Evolutionary conservation across 2,113 vertebrate genomes (phyloP), one percentile per base, ranked within the genome.

Genomic region (Garra rufa): DNA sequence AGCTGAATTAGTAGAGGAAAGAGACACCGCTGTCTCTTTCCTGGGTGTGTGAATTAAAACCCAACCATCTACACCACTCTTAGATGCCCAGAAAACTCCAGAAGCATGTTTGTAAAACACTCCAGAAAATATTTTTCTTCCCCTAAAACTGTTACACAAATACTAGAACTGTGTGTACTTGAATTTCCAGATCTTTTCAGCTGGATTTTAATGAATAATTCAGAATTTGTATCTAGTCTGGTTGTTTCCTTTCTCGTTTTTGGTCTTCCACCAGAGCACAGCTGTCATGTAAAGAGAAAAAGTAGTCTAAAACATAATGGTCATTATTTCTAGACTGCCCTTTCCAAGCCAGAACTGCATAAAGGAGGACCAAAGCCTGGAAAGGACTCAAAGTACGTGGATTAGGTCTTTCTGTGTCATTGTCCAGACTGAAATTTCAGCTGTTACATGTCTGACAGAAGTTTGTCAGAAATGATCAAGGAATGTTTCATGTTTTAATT

Each of bases 11-110:
- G 79, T 94, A 8, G 97, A 99, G 85, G 98, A 99, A 92, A 97
- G 97, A 85, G 96, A 98, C 89, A 96, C 94, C 11, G 97, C 98
- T n/a, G 91, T 97, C 89, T 87, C 96, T 87, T 98, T 98, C 94
- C 92, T 99, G 48, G 91, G 91, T 38, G 96, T 93, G 81, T 99
- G 96, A 99, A 96, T 96, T 93, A 9, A 89, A 57, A 38, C 81
- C 1, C 71, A 85, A 30, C 73, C 73, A 50, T 86, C 91, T 85
- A 48, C 88, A 75, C 76, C 79, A 81, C 88, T 90, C 76, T 85
- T 91, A 87, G 93, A 92, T 87, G 26, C 88, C 78, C 92, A 95
- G 84, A 93, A 94, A 90, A 93, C 93, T 83, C 97, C 95, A 91
- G 91, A 91, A 82, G 94, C 96, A 89, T 94, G 92, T 92, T 95